A percentile compares a stretch with the other conserved stretches of the same genome.
Evolutionary conservation across 2,888 invertebrate species (phyloP).

Genomic region (Mimumesa dahlbomi): DNA sequence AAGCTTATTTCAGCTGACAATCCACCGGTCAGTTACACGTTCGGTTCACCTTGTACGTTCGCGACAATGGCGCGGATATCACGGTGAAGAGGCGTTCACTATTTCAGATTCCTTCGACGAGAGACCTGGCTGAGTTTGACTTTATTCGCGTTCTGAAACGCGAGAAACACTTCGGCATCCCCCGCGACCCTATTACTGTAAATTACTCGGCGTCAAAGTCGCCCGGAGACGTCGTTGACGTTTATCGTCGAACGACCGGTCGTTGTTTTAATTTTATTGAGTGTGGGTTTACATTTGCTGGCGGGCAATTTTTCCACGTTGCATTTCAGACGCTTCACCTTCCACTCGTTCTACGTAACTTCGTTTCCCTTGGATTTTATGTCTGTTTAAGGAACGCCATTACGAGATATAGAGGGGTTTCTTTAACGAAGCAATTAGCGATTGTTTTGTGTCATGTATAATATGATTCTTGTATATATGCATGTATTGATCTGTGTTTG

Average conservation of each 20-base stretch:
- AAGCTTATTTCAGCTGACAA: background rate
- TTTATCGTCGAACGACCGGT: background rate
- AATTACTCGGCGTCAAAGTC: slow-evolving; percentile 10
- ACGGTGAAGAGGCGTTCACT: slow-evolving; percentile 4
- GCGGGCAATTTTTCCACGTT: no score
- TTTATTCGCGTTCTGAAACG: slow-evolving; percentile 13
- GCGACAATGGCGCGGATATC: slow-evolving; percentile 22
- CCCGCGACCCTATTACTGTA: slow-evolving; percentile 17
- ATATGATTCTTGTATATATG: no score
- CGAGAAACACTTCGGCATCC: slow-evolving; percentile 1
- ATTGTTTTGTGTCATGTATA: no score
- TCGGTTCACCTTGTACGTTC: background rate
- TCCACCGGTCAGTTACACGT: slow-evolving; percentile 5
- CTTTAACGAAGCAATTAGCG: no score
- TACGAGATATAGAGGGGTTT: no score
- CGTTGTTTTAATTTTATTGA: background rate
- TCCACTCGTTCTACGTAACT: no score
- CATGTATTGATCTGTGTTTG: no score
- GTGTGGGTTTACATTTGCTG: slow-evolving; percentile 12
- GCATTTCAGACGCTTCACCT: background rate
- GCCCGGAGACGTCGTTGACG: background rate
- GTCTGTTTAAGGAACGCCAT: no score
- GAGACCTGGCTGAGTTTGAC: slow-evolving; percentile 11
- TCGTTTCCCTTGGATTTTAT: no score
- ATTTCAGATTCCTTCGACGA: slow-evolving; percentile 9